These are phyloP conservation scores for Pseudorhombus dupliciocellatus DNA, from an alignment of 2,113 vertebrate species.

Conservation along the genomic window DNA sequence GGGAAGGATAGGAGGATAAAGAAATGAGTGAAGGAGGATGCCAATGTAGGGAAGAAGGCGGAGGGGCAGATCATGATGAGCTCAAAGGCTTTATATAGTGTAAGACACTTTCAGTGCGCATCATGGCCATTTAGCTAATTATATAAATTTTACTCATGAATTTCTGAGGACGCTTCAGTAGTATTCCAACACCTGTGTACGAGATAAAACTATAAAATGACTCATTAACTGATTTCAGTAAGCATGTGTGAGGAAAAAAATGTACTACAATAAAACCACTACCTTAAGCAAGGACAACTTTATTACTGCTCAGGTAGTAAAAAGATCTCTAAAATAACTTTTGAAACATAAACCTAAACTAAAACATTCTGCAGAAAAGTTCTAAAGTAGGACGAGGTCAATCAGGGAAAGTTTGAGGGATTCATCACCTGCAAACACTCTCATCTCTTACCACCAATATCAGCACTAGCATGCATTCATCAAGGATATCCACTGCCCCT, in stretches of 20 bases:
- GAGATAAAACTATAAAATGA: not conserved
- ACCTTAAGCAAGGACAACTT: constrained; percentile 77
- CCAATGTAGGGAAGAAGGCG: too few species aligned
- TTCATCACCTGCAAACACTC: constrained; percentile 51
- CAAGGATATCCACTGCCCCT: constrained; percentile 68
- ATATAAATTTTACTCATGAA: not conserved
- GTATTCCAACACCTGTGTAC: not conserved
- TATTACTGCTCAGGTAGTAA: constrained; percentile 80
- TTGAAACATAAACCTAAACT: constrained; percentile 77
- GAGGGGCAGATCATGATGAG: too few species aligned
- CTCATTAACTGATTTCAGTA: not conserved
- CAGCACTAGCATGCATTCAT: constrained; percentile 66
- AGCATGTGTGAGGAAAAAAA: constrained; percentile 1
- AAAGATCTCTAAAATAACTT: constrained; percentile 77
- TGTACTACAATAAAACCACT: constrained; percentile 8
- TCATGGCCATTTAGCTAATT: too few species aligned
- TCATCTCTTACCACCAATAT: constrained; percentile 44
- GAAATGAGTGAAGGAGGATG: too few species aligned
- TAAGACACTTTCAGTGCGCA: too few species aligned
- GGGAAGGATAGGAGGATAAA: too few species aligned
- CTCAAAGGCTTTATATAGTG: too few species aligned
- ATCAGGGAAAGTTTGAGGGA: constrained; percentile 46
- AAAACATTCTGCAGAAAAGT: constrained; percentile 59
- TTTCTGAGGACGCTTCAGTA: not conserved
- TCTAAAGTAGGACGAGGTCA: constrained; percentile 52